Evolutionary conservation across 2,113 vertebrate genomes (phyloP).

Genomic region (Emydocephalus ijimae): DNA sequence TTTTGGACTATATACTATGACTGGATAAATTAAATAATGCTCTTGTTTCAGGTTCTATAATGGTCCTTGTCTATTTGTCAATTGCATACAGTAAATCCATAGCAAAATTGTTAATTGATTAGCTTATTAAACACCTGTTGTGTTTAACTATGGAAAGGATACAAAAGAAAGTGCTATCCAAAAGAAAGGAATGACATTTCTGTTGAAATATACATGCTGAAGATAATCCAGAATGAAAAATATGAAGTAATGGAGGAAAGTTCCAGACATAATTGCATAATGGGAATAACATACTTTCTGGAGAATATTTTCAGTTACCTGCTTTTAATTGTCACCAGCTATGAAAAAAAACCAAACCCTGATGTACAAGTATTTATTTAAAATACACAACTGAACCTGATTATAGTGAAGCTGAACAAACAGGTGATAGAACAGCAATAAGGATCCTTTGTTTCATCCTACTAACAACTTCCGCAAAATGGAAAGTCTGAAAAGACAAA

Average conservation of each 20-base stretch:
- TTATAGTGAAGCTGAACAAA: background rate
- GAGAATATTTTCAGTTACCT: background rate
- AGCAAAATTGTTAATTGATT: background rate
- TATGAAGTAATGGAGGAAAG: background rate
- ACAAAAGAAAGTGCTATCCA: too few relatives aligned
- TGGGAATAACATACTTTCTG: background rate
- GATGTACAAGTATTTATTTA: background rate
- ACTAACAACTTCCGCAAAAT: background rate
- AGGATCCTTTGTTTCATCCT: background rate
- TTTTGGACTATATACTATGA: background rate
- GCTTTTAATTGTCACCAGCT: background rate
- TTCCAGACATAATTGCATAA: background rate
- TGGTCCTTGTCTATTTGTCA: background rate
- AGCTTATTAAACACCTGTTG: background rate
- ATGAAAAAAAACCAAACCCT: background rate
- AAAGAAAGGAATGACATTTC: background rate
- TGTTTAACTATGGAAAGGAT: background rate
- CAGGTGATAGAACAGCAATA: background rate
- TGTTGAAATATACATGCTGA: background rate
- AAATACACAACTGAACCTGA: background rate
- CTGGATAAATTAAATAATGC: background rate
- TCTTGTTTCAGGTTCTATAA: background rate
- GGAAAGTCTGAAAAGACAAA: background rate
- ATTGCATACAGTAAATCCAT: background rate
- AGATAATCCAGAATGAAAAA: background rate